phyloP scores from a whole-genome alignment of 1,140 invertebrate genomes.

The Drosophila sp. region DNA sequence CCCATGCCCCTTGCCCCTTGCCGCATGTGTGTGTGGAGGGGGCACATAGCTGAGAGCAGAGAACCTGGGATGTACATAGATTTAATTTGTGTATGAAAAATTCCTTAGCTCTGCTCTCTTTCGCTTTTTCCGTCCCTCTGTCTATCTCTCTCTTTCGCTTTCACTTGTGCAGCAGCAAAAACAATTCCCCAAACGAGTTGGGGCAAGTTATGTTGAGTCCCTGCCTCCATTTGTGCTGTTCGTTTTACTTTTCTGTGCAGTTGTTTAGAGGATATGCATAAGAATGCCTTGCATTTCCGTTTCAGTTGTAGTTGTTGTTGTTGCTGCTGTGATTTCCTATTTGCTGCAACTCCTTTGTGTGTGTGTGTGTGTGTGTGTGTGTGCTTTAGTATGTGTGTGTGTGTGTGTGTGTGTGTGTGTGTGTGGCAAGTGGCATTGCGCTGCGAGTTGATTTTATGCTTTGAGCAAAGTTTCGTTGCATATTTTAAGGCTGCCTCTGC shows the following conservation, averaged over 20 bases:
- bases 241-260: conserved; percentile 45
- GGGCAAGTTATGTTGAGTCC: conserved; percentile 6
- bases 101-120: conserved; percentile 46
- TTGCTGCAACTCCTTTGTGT: conserved; percentile 44
- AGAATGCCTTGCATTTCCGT: conserved; percentile 82
- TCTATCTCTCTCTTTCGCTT: neutral
- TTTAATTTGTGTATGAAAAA: conserved; percentile 83
- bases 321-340: conserved; percentile 80
- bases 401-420: conserved; percentile 1
- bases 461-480: conserved; percentile 83
- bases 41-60: conserved; percentile 40
- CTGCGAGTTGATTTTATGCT: conserved; percentile 78
- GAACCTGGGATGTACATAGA: conserved; percentile 62
- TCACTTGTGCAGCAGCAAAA: neutral
- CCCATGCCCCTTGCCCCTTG: neutral
- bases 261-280: conserved; percentile 83
- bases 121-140: neutral
- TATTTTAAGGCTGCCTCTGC: conserved; percentile 80
- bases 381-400: neutral
- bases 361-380: neutral
- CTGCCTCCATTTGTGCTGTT: conserved; percentile 27
- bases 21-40: neutral
- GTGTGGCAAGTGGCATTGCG: conserved; percentile 72
- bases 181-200: conserved; percentile 74
- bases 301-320: conserved; percentile 71